A percentile compares a stretch with the other conserved stretches of the same genome.
Evolutionary conservation across 2,888 invertebrate species (phyloP).

Genomic region (Pomacea canaliculata): DNA sequence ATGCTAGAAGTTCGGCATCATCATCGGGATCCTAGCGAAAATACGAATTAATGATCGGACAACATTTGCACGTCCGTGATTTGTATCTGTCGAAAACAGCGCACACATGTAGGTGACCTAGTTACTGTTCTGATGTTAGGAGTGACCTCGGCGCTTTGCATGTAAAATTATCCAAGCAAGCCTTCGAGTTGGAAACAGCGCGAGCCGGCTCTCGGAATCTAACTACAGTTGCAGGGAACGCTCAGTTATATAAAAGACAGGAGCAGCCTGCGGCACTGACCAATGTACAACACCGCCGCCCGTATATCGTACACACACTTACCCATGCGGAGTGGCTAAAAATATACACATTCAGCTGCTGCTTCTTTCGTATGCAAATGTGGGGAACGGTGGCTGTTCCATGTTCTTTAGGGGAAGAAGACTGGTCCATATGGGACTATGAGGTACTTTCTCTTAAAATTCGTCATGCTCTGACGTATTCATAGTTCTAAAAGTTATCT

Average conservation of each 20-base stretch:
- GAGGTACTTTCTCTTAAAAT: slow-evolving; percentile 6
- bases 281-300: background rate
- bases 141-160: slow-evolving; percentile 1
- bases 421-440: slow-evolving; percentile 23
- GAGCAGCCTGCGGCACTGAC: slow-evolving; percentile 4
- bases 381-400: slow-evolving; percentile 27
- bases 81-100: too few relatives aligned
- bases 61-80: too few relatives aligned
- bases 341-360: slow-evolving; percentile 9
- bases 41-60: too few relatives aligned
- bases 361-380: slow-evolving; percentile 25
- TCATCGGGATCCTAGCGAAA: too few relatives aligned
- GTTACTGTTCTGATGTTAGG: slow-evolving; percentile 17
- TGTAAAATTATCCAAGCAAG: background rate
- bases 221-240: too few relatives aligned
- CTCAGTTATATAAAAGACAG: slow-evolving; percentile 3
- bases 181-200: too few relatives aligned
- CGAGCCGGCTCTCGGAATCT: too few relatives aligned
- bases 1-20: too few relatives aligned
- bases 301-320: slow-evolving; percentile 9
- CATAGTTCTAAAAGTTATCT: too few relatives aligned
- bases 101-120: slow-evolving; percentile 19
- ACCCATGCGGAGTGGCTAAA: slow-evolving; percentile 21
- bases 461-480: background rate
- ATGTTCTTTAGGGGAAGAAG: slow-evolving; percentile 26